Evolutionary conservation across 2,797 vertebrate species (phyloP), one percentile per base, ranked within the genome.

Genomic region (Furcifer pardalis): DNA sequence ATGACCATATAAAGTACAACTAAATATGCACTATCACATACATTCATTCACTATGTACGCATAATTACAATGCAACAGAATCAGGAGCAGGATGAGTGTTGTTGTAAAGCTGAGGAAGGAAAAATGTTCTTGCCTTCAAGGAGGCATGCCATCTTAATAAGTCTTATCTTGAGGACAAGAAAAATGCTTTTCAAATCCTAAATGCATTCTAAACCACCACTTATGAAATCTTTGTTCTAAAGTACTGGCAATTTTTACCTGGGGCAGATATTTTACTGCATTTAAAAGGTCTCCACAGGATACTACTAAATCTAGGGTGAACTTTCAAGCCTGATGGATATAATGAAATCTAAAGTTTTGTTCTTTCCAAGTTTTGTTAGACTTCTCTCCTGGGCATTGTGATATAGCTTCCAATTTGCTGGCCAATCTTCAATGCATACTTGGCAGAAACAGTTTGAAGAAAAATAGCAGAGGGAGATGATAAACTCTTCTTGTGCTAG

Each of bases 191-290:
- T 93, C 87, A 93, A 96, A 93, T 94, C 93, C 92, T 95, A 92
- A 88, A 86, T 87, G 92, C 79, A 81, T 94, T 95, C 95, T 95
- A 96, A 96, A 96, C 91, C 86, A 92, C 88, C 81, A 93, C 90
- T 95, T 95, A 92, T 12, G 72, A 94, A 96, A 89, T 92, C 92
- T 95, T 96, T 95, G 94, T 92, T 94, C 91, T 95, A 90, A 95
- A 95, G 90, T 91, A 81, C 89, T 90, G 89, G 87, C 91, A 93
- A 62, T 95, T 94, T 81, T 95, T 95, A 96, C 95, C 94, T 89
- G 90, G 92, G 94, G 93, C 88, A 93, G 86, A 85, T 75, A 88
- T 94, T 96, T 95, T 90, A 90, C 89, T 92, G 84, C 86, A 84
- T 93, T 95, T 95, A 94, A 95, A 94, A 94, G 90, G 92, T 95